Base-by-base conservation (phyloP, 2,888 invertebrate species). In the Belgica antarctica region DNA sequence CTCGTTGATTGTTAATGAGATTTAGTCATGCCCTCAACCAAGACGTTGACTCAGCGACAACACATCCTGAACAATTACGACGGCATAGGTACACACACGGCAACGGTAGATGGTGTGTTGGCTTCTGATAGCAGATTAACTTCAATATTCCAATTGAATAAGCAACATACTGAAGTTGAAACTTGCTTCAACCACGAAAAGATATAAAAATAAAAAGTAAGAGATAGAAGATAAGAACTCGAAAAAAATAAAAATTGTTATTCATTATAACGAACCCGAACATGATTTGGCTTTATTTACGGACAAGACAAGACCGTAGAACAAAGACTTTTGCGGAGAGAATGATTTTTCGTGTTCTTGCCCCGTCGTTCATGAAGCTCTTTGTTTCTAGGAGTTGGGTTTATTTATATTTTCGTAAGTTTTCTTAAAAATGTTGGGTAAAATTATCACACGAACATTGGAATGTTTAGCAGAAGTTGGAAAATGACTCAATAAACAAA, bases 1-100 rank as follows among this genome's bases (percentile, higher is more conserved):
- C 28, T 17, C 19, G 36, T 62, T 62, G 62, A 62, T 62, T 62
- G 62, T 19, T 62, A 28, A 62, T 62, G 31, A 62, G 28, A 27
- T 15, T n/a, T 12, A 28, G 28, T 62, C 47, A 47, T 47, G 47
- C 8, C 47, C 8, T 47, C n/a, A 34, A 34, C 34, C 10, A 10
- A 34, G 47, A 47, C 7, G 17, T 15, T 47, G 47, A 8, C 47
- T 47, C 47, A 12, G n/a, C n/a, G n/a, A n/a, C n/a, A n/a, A n/a
- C n/a, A 47, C 15, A 47, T 47, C 47, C 47, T 47, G 47, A 47
- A 47, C 17, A 5, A n/a, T n/a, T 4, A 47, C 17, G 15, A 47
- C 7, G 34, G 7, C 34, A 10, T 10, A 7, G 10, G 10, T 34
- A 34, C 47, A 47, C 17, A n/a, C 47, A 15, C 17, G 47, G 17